A percentile compares a stretch with the other conserved stretches of the same genome.
Evolutionary conservation across 2,113 vertebrate species (phyloP).

Genomic region (Stigmatopora nigra): DNA sequence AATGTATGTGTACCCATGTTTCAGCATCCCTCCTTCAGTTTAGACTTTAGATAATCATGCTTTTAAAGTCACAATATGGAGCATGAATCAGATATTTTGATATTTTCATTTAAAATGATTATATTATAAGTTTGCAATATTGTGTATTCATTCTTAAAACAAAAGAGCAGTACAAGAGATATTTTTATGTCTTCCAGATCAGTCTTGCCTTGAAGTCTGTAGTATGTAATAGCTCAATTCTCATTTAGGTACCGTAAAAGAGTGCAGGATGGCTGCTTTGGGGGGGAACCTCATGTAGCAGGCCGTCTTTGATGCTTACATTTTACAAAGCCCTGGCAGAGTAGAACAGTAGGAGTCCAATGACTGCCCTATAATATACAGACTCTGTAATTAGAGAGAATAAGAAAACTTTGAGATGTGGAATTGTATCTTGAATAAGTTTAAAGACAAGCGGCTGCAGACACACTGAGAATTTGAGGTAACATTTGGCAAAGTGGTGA

Average conservation of each 20-base stretch:
- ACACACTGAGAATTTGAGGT: conserved; percentile 37
- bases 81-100: too few relatives aligned
- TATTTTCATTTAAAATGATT: neutral
- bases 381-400: conserved; percentile 59
- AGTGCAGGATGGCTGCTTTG: conserved; percentile 24
- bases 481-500: conserved; percentile 23
- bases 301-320: conserved; percentile 30
- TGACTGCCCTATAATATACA: conserved; percentile 59
- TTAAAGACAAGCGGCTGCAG: conserved; percentile 55
- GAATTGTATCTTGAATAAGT: conserved; percentile 63
- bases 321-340: conserved; percentile 46
- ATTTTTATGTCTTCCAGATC: neutral
- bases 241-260: conserved; percentile 34
- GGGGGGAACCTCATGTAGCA: conserved; percentile 37
- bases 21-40: too few relatives aligned
- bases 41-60: neutral
- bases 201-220: conserved; percentile 1
- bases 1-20: too few relatives aligned
- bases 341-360: conserved; percentile 44
- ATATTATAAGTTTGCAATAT: neutral
- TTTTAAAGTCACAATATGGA: too few relatives aligned
- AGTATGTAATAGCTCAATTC: conserved; percentile 12
- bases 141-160: neutral
- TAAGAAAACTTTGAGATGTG: conserved; percentile 53
- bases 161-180: neutral